Conservation (phyloP, 1,140 invertebrate species). For the Drosophila nikananu region DNA sequence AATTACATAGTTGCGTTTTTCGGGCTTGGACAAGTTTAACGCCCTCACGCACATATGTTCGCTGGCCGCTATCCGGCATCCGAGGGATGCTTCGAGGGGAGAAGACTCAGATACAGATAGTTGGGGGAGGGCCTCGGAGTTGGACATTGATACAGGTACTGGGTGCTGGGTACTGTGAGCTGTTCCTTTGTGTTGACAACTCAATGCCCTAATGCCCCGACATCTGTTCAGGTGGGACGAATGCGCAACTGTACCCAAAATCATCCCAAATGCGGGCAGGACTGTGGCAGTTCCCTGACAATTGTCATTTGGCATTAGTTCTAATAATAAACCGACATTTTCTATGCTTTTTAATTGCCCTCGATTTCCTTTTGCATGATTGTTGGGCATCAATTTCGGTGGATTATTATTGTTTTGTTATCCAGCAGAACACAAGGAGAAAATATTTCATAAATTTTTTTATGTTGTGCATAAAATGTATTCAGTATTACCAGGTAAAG, state of each 20-base stretch:
- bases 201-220: slow-evolving; percentile 38
- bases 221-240: slow-evolving; percentile 59
- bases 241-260: slow-evolving; percentile 53
- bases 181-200: slow-evolving; percentile 54
- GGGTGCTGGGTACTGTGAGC: not conserved
- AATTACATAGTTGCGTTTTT: slow-evolving; percentile 73
- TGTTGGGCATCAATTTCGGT: slow-evolving; percentile 61
- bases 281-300: slow-evolving; percentile 12
- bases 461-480: not conserved
- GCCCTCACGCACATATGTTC: slow-evolving; percentile 75
- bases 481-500: not conserved
- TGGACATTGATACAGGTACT: slow-evolving; percentile 79
- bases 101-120: slow-evolving; percentile 6
- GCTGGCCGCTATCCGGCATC: slow-evolving; percentile 6
- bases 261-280: slow-evolving; percentile 47
- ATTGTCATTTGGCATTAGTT: slow-evolving; percentile 68
- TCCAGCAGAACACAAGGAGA: slow-evolving; percentile 5
- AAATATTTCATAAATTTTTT: not conserved
- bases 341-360: slow-evolving; percentile 63
- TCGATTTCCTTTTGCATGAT: slow-evolving; percentile 65
- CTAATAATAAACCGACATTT: slow-evolving; percentile 72
- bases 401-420: slow-evolving; percentile 40
- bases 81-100: slow-evolving; percentile 32
- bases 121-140: slow-evolving; percentile 31
- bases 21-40: slow-evolving; percentile 55